These are phyloP conservation scores for Muntiacus reevesi DNA, from an alignment of 2,113 vertebrate species.

Conservation along the genomic window DNA sequence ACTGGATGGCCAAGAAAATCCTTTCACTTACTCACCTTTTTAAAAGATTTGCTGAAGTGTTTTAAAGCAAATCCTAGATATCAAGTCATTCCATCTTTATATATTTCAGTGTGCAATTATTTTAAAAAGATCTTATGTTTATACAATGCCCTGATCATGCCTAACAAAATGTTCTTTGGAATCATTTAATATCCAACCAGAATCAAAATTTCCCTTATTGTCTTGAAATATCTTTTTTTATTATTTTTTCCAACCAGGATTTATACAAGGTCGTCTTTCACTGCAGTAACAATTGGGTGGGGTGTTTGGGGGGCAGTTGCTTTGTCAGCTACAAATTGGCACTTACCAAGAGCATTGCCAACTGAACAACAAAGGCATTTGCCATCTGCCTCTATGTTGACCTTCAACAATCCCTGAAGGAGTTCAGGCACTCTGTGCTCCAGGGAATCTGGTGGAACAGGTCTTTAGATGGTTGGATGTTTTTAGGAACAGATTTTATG, in stretches of 20 bases:
- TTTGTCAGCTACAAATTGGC: background rate
- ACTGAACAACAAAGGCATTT: background rate
- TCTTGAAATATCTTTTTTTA: background rate
- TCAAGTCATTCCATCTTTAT: background rate
- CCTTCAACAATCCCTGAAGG: background rate
- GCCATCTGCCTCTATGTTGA: background rate
- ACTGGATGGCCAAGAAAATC: background rate
- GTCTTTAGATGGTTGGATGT: background rate
- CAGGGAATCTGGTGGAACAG: background rate
- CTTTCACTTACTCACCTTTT: background rate
- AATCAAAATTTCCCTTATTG: background rate
- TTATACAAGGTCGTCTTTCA: background rate
- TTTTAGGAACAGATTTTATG: background rate
- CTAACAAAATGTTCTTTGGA: background rate
- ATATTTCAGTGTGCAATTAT: background rate
- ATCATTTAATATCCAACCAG: background rate
- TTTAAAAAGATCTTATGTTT: background rate
- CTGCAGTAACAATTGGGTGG: background rate
- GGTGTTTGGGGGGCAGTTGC: background rate
- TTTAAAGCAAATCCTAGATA: background rate
- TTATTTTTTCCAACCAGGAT: background rate
- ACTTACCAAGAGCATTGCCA: background rate
- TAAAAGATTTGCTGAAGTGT: background rate
- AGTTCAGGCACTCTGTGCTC: background rate
- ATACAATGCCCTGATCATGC: background rate